A percentile compares a stretch with the other conserved stretches of the same genome.
Conservation (phyloP, 2,113 vertebrate species). For the Hippocampus comes region DNA sequence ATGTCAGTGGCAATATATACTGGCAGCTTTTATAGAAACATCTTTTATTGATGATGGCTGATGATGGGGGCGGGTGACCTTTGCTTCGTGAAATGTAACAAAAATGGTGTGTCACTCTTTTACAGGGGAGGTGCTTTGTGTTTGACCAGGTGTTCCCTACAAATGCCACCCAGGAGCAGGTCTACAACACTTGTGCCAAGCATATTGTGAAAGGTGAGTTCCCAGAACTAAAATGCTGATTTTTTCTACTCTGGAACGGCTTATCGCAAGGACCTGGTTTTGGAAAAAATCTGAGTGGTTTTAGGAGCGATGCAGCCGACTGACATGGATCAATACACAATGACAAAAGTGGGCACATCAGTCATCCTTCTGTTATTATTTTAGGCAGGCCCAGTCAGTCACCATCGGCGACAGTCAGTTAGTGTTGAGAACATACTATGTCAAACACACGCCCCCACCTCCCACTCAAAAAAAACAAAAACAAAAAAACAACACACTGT, state of each 20-base stretch:
- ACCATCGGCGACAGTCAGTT: too few relatives aligned
- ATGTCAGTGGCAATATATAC: neutral
- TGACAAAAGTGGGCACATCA: too few relatives aligned
- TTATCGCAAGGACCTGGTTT: too few relatives aligned
- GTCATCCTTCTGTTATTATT: too few relatives aligned
- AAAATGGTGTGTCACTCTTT: constrained; percentile 20
- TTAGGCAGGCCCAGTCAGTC: too few relatives aligned
- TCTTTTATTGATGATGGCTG: constrained; percentile 24
- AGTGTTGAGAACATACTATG: too few relatives aligned
- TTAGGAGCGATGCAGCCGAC: too few relatives aligned
- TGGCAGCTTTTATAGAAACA: constrained; percentile 22
- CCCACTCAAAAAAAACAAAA: too few relatives aligned
- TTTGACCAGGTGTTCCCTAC: constrained; percentile 89
- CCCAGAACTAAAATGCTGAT: neutral
- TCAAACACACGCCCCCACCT: too few relatives aligned
- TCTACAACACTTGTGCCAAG: constrained; percentile 89
- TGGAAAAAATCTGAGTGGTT: too few relatives aligned
- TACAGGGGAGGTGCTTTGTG: constrained; percentile 82
- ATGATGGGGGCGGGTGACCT: constrained; percentile 21
- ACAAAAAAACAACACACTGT: too few relatives aligned
- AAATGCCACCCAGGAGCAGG: constrained; percentile 89
- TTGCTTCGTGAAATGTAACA: neutral
- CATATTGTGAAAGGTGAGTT: constrained; percentile 91
- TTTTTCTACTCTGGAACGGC: neutral
- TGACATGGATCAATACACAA: too few relatives aligned